These are phyloP conservation scores for Pimephales promelas DNA, from an alignment of 2,113 vertebrate genomes.

Conservation along the genomic window DNA sequence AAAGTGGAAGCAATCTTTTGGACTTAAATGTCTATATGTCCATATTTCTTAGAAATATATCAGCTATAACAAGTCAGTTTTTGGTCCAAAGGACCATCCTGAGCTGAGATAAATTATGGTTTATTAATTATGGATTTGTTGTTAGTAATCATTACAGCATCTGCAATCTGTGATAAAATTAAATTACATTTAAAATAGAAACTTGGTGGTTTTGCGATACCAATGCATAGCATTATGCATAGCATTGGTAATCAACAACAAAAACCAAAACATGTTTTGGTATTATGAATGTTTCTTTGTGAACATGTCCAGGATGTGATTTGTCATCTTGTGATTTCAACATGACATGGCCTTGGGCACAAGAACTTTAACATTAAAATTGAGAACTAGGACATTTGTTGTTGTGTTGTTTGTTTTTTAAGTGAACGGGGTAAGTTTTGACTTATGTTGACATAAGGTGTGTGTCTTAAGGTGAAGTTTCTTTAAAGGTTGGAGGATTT, in stretches of 20 bases:
- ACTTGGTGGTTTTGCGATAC: neutral
- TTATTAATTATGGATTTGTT: no score
- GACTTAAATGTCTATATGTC: neutral
- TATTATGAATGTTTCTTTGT: neutral
- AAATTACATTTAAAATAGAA: neutral
- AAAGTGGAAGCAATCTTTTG: neutral
- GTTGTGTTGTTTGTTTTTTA: no score
- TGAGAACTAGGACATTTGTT: neutral
- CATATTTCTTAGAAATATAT: neutral
- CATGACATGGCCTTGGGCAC: neutral
- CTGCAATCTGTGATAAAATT: neutral
- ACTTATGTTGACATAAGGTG: neutral
- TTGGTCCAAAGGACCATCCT: neutral
- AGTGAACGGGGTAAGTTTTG: neutral
- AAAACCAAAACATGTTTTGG: neutral
- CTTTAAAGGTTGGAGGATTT: neutral
- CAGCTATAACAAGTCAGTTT: neutral
- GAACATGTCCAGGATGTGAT: neutral
- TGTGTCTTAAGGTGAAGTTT: slow-evolving; percentile 4
- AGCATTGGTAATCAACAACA: neutral
- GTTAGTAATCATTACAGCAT: neutral
- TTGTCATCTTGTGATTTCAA: neutral
- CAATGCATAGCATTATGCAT: neutral
- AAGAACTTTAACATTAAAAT: neutral
- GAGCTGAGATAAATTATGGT: neutral